A percentile compares a stretch with the other conserved stretches of the same genome.
phyloP scores from a whole-genome alignment of 2,797 vertebrate genomes.

The Leptodactylus fallax region DNA sequence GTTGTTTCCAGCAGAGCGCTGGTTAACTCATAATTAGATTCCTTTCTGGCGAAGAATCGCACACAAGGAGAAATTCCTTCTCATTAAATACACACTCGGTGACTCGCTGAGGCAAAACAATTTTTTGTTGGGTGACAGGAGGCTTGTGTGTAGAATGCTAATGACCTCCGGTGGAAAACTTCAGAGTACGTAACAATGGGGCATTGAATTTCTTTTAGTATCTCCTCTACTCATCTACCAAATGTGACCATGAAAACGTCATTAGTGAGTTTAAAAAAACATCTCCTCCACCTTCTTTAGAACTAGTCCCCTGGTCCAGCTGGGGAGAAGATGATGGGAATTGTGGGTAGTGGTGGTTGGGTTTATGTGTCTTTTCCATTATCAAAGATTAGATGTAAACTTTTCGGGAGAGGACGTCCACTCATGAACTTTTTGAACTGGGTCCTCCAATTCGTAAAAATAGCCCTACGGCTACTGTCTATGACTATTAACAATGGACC shows the following conservation, averaged over 20 bases:
- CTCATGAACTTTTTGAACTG: too few species aligned
- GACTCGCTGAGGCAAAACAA: slow-evolving; percentile 10
- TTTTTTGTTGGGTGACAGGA: slow-evolving; percentile 31
- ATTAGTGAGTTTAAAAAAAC: too few species aligned
- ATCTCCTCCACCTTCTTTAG: not conserved
- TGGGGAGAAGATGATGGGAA: too few species aligned
- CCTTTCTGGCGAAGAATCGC: slow-evolving; percentile 11
- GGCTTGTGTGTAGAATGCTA: slow-evolving; percentile 37
- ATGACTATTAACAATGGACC: too few species aligned
- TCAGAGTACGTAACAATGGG: not conserved
- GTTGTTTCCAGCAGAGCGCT: slow-evolving; percentile 12
- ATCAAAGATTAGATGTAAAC: too few species aligned
- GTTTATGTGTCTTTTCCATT: too few species aligned
- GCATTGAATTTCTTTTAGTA: not conserved
- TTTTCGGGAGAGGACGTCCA: too few species aligned
- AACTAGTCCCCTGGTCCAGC: not conserved
- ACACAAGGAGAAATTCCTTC: slow-evolving; percentile 29
- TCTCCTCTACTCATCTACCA: not conserved
- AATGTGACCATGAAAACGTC: too few species aligned
- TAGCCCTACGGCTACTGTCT: too few species aligned
- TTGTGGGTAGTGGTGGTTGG: too few species aligned
- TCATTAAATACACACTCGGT: slow-evolving; percentile 44
- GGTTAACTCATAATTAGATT: slow-evolving; percentile 57
- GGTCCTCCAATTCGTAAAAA: too few species aligned
- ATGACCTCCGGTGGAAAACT: slow-evolving; percentile 7